Evolutionary conservation across 2,888 invertebrate genomes (phyloP), one percentile per base, ranked within the genome.

Genomic region (Phyto melanocephala): DNA sequence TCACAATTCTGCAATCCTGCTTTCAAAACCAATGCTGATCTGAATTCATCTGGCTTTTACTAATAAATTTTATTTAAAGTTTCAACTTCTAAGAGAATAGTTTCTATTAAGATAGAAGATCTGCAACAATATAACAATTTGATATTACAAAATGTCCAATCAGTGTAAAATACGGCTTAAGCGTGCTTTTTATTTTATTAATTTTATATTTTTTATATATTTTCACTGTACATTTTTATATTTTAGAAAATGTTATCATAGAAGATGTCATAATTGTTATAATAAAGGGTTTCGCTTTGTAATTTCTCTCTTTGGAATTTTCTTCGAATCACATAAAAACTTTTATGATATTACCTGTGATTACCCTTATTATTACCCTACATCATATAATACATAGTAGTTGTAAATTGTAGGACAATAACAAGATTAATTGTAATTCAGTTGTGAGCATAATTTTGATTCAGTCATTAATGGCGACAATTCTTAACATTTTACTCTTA

Each of bases 81-180:
- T 75, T 35, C 56, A 11, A 45, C 40, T 47, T 47, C 8, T 17
- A 22, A 28, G 7, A 54, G 8, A 45, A 10, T 5, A 15, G 24
- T 42, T n/a, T n/a, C 10, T 5, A 37, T 24, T 15, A 35, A 62
- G 11, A 35, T n/a, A 22, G 37, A 54, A 52, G 17, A 54, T 11
- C 1, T n/a, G 3, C 8, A 56, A 40, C 28, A 17, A 58, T 47
- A 50, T 11, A 37, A 33, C 60, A 60, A 22, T 42, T 63, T 63
- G 15, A 11, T 15, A 7, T 11, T 50, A 42, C 10, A 68, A 45
- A 47, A 58, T 15, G 17, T 58, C 28, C 52, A 50, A 3, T 42
- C 81, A 47, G 65, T 77, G 71, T 72, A 76, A 54, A n/a, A 76
- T 40, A 71, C 76, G 52, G 67, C 70, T 76, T 52, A 65, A 56